These are phyloP conservation scores for Muntiacus reevesi DNA, from an alignment of 2,113 vertebrate genomes.

Conservation along the genomic window DNA sequence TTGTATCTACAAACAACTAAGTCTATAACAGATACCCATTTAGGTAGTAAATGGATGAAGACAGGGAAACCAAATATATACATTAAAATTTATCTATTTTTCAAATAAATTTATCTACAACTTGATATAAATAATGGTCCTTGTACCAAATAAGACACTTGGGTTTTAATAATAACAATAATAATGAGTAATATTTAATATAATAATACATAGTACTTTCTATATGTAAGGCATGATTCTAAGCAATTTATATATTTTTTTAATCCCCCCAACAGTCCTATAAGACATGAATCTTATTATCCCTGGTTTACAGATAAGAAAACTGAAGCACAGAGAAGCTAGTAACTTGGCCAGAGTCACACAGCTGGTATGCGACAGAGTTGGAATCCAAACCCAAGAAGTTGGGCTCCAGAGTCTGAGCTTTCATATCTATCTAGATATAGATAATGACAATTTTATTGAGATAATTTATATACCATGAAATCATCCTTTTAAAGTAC, in stretches of 20 bases:
- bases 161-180: not conserved
- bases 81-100: not conserved
- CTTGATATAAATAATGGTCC: not conserved
- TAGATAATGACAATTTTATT: not conserved
- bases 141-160: not conserved
- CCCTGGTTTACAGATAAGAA: not conserved
- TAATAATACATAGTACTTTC: not conserved
- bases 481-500: not conserved
- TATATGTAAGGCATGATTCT: not conserved
- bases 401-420: not conserved
- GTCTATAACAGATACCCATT: not conserved
- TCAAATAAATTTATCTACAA: not conserved
- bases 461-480: not conserved
- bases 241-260: not conserved
- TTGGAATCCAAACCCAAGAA: not conserved
- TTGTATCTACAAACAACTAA: not conserved
- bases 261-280: not conserved
- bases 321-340: constrained; percentile 3
- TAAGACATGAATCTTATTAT: not conserved
- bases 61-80: not conserved
- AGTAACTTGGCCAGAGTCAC: constrained; percentile 3
- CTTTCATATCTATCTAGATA: not conserved
- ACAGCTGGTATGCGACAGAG: not conserved
- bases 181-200: not conserved
- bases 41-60: not conserved